A percentile compares a stretch with the other conserved stretches of the same genome.
Evolutionary conservation across 2,113 vertebrate genomes (phyloP).

Genomic region (Phrynocephalus versicolor): DNA sequence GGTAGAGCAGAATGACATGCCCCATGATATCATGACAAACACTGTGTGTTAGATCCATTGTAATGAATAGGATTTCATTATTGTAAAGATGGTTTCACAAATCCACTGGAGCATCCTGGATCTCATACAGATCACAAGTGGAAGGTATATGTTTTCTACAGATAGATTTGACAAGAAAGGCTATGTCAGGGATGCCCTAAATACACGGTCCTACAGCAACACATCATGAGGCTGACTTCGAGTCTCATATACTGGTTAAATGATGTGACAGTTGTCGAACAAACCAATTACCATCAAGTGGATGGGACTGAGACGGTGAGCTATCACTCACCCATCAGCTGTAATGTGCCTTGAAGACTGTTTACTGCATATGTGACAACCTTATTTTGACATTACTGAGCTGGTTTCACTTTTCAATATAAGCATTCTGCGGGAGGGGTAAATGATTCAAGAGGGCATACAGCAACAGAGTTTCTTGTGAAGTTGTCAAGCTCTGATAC

Average conservation of each 20-base stretch:
- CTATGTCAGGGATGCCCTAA: no score
- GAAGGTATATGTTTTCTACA: neutral
- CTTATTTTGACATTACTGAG: neutral
- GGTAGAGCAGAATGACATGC: neutral
- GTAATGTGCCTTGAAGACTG: neutral
- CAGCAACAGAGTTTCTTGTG: neutral
- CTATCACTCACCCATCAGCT: neutral
- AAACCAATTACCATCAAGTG: neutral
- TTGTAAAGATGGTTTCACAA: neutral
- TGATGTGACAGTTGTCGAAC: neutral
- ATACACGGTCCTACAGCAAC: neutral
- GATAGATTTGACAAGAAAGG: neutral
- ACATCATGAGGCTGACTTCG: neutral
- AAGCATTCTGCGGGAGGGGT: neutral
- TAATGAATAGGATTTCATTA: neutral
- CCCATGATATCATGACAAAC: neutral
- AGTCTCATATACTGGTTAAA: neutral
- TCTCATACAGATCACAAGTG: neutral
- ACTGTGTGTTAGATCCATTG: neutral
- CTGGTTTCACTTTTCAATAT: neutral
- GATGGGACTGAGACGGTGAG: neutral
- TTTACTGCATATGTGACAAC: neutral
- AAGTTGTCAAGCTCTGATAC: neutral
- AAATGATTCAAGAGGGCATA: neutral
- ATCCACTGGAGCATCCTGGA: neutral